phyloP scores from a whole-genome alignment of 2,797 vertebrate species.

The Pipistrellus kuhlii region DNA sequence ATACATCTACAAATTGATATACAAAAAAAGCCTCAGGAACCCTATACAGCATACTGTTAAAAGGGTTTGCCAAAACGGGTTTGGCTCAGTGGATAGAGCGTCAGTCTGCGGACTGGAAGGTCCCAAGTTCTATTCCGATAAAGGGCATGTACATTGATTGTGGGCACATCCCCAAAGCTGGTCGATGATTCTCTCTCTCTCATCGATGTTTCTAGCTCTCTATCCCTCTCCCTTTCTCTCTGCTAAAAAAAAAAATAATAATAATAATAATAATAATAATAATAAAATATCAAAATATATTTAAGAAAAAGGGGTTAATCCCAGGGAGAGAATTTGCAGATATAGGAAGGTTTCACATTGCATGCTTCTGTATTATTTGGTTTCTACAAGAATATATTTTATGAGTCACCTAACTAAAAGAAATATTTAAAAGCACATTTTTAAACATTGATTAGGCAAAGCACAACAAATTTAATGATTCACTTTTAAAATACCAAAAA shows the following conservation, averaged over 20 bases:
- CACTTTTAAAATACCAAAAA: slow-evolving; percentile 34
- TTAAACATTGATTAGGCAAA: not conserved
- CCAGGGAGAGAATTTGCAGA: not conserved
- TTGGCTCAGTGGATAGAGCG: too few species aligned
- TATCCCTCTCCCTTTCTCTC: too few species aligned
- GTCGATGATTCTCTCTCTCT: too few species aligned
- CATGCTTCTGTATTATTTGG: not conserved
- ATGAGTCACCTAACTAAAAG: slow-evolving; percentile 9
- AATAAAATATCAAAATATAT: too few species aligned
- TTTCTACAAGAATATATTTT: not conserved
- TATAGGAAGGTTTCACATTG: not conserved
- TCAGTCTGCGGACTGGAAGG: too few species aligned
- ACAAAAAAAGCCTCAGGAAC: not conserved
- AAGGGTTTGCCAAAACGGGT: not conserved
- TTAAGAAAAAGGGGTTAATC: not conserved
- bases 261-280: too few species aligned
- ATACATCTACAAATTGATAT: not conserved
- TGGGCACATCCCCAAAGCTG: too few species aligned
- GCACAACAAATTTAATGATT: not conserved
- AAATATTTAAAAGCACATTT: not conserved
- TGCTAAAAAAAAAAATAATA: too few species aligned
- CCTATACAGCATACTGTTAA: not conserved
- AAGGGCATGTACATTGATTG: too few species aligned
- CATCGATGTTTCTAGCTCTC: too few species aligned
- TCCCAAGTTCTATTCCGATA: too few species aligned